A percentile compares a stretch with the other conserved stretches of the same genome.
phyloP scores from a whole-genome alignment of 1,140 invertebrate species.

The Micrasema longulum region DNA sequence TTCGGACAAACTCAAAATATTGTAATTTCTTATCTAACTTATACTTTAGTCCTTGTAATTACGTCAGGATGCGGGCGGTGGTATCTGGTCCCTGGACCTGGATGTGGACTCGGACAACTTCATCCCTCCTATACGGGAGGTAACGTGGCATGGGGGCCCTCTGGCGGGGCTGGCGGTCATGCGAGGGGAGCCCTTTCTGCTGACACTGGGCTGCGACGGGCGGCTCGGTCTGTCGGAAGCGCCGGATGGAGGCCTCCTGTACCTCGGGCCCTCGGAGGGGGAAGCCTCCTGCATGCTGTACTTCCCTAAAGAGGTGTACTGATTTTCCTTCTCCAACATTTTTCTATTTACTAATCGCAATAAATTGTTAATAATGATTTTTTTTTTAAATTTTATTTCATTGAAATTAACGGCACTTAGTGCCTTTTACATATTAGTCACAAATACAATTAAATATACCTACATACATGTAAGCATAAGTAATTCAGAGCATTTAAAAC shows the following conservation, averaged over 20 bases:
- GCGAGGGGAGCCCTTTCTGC: not conserved
- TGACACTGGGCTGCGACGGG: constrained; percentile 46
- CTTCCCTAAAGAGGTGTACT: constrained; percentile 34
- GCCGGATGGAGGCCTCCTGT: constrained; percentile 30
- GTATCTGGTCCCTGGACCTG: constrained; percentile 47
- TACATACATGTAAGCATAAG: too few species aligned
- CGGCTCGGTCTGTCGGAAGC: constrained; percentile 21
- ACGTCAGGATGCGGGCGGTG: constrained; percentile 44
- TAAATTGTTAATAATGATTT: not conserved
- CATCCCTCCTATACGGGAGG: constrained; percentile 19
- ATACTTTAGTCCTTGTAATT: too few species aligned
- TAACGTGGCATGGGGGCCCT: constrained; percentile 41
- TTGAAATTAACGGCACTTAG: too few species aligned
- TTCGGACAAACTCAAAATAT: too few species aligned
- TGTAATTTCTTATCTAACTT: too few species aligned
- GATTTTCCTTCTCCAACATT: too few species aligned
- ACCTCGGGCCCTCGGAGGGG: not conserved
- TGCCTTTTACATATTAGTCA: too few species aligned
- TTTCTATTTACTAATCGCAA: too few species aligned
- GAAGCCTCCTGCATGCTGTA: constrained; percentile 37
- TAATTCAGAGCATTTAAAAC: too few species aligned
- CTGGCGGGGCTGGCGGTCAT: constrained; percentile 43
- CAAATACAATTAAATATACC: too few species aligned
- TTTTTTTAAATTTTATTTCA: not conserved
- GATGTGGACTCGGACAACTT: constrained; percentile 24